These are phyloP conservation scores for Colletes latitarsis DNA, from an alignment of 1,140 invertebrate species.

Conservation along the genomic window DNA sequence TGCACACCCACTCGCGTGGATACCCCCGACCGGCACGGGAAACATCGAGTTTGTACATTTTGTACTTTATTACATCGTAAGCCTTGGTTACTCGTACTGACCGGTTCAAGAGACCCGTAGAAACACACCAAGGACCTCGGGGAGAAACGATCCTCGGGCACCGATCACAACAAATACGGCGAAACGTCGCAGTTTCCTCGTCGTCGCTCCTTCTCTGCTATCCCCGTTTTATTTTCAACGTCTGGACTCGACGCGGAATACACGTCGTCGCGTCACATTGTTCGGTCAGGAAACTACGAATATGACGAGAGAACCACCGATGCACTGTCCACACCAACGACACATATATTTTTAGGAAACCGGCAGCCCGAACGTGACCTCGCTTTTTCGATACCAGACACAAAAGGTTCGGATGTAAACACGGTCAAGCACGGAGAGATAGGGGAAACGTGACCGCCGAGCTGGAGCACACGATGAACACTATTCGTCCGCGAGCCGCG, in stretches of 20 bases:
- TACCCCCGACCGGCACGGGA: neutral
- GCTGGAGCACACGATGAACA: slow-evolving; percentile 55
- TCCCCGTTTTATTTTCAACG: neutral
- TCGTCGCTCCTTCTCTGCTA: neutral
- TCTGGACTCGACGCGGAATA: neutral
- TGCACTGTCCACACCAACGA: neutral
- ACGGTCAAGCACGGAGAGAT: neutral
- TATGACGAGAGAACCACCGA: neutral
- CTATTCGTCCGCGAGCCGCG: slow-evolving; percentile 49
- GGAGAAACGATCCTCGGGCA: neutral
- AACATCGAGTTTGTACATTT: neutral
- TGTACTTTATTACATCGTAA: neutral
- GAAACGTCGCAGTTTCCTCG: neutral
- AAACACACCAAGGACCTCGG: neutral
- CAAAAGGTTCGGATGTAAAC: neutral
- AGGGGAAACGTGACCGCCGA: slow-evolving; percentile 43
- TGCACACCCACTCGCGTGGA: neutral
- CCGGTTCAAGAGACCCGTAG: neutral
- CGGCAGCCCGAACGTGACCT: neutral
- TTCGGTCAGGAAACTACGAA: neutral
- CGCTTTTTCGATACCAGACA: neutral
- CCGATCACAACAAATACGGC: neutral
- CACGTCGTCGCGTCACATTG: neutral
- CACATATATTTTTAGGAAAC: too few relatives aligned
- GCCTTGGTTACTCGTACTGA: neutral